These are phyloP conservation scores for Diuraphis noxia DNA, from an alignment of 1,140 invertebrate genomes.

Conservation along the genomic window DNA sequence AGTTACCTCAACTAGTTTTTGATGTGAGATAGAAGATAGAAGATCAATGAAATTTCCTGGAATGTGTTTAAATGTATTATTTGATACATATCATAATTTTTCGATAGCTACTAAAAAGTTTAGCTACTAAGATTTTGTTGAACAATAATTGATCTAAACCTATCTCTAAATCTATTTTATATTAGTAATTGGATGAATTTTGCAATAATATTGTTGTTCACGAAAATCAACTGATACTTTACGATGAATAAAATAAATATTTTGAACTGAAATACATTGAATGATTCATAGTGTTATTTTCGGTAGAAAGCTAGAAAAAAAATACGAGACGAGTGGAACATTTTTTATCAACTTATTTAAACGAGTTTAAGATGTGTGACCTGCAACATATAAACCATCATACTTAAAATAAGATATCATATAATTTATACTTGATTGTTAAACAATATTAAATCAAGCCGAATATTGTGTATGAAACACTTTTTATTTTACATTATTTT, in stretches of 20 bases:
- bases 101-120: not conserved
- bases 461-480: no score
- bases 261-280: no score
- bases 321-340: not conserved
- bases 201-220: not conserved
- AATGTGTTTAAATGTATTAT: not conserved
- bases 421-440: no score
- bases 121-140: not conserved
- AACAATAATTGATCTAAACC: not conserved
- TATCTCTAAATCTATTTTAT: not conserved
- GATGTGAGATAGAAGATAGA: no score
- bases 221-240: no score
- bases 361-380: not conserved
- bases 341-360: not conserved
- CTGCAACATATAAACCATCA: not conserved
- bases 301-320: not conserved
- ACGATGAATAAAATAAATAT: no score
- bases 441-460: no score
- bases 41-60: not conserved
- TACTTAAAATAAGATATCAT: not conserved
- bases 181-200: not conserved
- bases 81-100: not conserved
- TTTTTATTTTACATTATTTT: no score
- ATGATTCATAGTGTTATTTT: no score
- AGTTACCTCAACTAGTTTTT: no score